phyloP scores from a whole-genome alignment of 2,797 vertebrate species.

The Hephaestus fuliginosus region DNA sequence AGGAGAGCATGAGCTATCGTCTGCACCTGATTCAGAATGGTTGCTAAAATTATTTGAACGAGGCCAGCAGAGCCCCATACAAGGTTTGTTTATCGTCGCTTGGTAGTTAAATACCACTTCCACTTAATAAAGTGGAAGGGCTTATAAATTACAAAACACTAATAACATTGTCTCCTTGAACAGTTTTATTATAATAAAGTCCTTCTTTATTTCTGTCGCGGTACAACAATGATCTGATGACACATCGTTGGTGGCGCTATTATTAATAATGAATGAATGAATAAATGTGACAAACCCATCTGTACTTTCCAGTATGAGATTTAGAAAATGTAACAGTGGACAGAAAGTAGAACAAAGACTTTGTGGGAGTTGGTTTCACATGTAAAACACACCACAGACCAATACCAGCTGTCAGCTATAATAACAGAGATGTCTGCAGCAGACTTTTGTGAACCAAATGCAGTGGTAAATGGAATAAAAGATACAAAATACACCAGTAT shows the following conservation, averaged over 20 bases:
- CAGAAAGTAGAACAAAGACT: not conserved
- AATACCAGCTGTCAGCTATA: constrained; percentile 1
- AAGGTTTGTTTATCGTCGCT: not conserved
- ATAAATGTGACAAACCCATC: not conserved
- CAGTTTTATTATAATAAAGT: too few relatives aligned
- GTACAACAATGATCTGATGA: too few relatives aligned
- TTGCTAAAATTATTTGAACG: not conserved
- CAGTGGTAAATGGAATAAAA: not conserved
- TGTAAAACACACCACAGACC: not conserved
- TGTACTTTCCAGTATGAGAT: too few relatives aligned
- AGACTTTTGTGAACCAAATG: not conserved
- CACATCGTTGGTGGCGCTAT: too few relatives aligned
- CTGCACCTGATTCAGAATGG: not conserved
- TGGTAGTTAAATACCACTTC: not conserved
- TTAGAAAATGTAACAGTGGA: not conserved
- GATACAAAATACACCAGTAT: not conserved
- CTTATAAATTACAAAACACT: too few relatives aligned
- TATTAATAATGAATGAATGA: too few relatives aligned
- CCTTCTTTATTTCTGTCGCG: too few relatives aligned
- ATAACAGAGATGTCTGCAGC: not conserved
- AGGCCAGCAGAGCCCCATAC: not conserved
- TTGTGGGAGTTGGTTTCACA: not conserved
- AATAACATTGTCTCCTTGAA: too few relatives aligned
- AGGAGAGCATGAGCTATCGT: not conserved
- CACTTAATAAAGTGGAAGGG: not conserved